phyloP scores from a whole-genome alignment of 1,140 invertebrate genomes.

The Cydia amplana region DNA sequence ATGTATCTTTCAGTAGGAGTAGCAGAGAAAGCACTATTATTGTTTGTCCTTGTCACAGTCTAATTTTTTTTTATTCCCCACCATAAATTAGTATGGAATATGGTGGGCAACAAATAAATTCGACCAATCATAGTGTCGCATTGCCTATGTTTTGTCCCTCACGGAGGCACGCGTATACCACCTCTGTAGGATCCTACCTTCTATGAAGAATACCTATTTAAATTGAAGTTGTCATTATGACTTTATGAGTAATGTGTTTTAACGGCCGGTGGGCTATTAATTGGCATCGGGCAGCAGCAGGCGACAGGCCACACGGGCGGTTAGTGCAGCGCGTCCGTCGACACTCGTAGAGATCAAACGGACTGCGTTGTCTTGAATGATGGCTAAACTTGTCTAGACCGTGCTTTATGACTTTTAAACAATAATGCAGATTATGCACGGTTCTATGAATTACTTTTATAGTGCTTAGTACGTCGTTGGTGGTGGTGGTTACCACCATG shows the following conservation, averaged over 20 bases:
- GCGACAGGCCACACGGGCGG: slow-evolving; percentile 19
- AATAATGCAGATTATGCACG: slow-evolving; percentile 14
- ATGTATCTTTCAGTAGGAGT: too few species aligned
- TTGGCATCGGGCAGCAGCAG: slow-evolving; percentile 17
- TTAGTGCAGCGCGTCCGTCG: slow-evolving; percentile 21
- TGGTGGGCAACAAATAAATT: too few species aligned
- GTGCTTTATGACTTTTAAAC: slow-evolving; percentile 17
- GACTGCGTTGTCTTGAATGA: slow-evolving; percentile 8
- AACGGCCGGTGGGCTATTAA: slow-evolving; percentile 18
- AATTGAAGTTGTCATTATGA: background rate
- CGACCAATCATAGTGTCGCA: too few species aligned
- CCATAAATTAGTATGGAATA: too few species aligned
- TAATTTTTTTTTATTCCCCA: too few species aligned
- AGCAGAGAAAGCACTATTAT: too few species aligned
- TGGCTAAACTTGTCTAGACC: slow-evolving; percentile 20
- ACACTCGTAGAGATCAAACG: slow-evolving; percentile 17
- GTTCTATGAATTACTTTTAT: slow-evolving; percentile 11
- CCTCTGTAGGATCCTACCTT: too few species aligned
- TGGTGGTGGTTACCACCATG: background rate
- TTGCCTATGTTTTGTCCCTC: too few species aligned
- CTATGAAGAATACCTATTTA: too few species aligned
- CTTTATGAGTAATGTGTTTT: slow-evolving; percentile 10
- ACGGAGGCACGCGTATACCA: too few species aligned
- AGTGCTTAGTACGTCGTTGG: background rate
- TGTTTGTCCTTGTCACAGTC: too few species aligned